Conservation (phyloP, 2,797 vertebrate genomes). For the Sebastes miniatus region DNA sequence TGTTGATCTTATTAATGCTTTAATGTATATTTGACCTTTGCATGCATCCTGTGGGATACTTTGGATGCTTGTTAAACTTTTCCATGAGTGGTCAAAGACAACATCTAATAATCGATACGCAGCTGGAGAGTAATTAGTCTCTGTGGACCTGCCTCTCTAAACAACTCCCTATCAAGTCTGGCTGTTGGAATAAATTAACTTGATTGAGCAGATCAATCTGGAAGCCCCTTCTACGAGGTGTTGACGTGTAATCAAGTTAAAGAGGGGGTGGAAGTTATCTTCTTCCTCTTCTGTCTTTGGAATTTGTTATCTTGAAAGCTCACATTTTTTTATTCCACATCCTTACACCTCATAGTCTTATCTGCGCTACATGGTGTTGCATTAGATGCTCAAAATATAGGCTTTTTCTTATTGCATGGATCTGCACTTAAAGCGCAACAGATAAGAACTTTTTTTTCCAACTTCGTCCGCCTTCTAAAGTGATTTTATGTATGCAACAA, state of each 20-base stretch:
- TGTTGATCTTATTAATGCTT: not conserved
- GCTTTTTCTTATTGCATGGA: not conserved
- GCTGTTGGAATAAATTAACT: conserved; percentile 59
- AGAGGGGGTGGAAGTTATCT: not conserved
- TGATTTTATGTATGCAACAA: not conserved
- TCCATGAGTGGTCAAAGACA: conserved; percentile 21
- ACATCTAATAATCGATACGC: conserved; percentile 53
- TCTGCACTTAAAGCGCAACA: not conserved
- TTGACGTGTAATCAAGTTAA: conserved; percentile 48
- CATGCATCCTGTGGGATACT: not conserved
- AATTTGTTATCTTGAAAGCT: not conserved
- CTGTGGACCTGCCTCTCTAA: conserved; percentile 46
- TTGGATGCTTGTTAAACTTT: conserved; percentile 27
- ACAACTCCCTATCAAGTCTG: conserved; percentile 40
- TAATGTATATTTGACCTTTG: not conserved
- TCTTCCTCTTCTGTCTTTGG: not conserved
- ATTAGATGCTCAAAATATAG: not conserved
- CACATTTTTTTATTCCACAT: not conserved
- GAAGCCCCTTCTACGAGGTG: conserved; percentile 11
- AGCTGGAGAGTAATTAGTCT: conserved; percentile 69
- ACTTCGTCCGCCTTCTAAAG: not conserved
- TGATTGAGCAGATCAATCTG: conserved; percentile 52
- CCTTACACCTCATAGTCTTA: not conserved
- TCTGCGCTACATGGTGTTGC: not conserved
- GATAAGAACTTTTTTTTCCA: not conserved